Conservation (phyloP, 1,140 invertebrate species). For the Drosophila nannoptera region DNA sequence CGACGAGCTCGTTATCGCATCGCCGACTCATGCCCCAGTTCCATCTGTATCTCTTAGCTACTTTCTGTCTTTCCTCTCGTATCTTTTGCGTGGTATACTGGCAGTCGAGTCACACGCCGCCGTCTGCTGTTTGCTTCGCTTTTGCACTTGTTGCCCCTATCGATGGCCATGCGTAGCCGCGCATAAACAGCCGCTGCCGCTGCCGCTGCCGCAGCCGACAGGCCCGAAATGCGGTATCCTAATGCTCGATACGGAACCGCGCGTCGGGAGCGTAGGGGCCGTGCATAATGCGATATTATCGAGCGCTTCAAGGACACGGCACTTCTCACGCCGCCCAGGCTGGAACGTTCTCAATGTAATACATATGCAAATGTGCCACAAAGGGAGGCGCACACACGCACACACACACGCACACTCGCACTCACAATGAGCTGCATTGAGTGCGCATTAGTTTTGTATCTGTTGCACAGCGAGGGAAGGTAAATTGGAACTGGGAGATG, state of each 20-base stretch:
- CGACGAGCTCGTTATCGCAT: no score
- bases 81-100: constrained; percentile 12
- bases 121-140: constrained; percentile 8
- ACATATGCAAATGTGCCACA: constrained; percentile 45
- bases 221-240: background rate
- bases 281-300: constrained; percentile 52
- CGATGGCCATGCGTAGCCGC: constrained; percentile 44
- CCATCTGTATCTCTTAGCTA: background rate
- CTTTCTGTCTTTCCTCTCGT: no score
- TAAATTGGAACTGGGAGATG: background rate
- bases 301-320: constrained; percentile 47
- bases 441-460: constrained; percentile 37
- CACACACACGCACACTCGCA: no score
- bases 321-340: constrained; percentile 32
- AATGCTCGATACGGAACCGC: background rate
- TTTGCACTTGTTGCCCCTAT: constrained; percentile 63
- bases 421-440: constrained; percentile 28
- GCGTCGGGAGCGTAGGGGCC: constrained; percentile 14
- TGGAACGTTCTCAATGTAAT: constrained; percentile 20
- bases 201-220: background rate
- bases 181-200: constrained; percentile 38
- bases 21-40: no score
- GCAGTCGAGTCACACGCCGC: constrained; percentile 2
- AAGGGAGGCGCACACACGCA: background rate
- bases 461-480: constrained; percentile 15